Evolutionary conservation across 2,888 invertebrate species (phyloP), one percentile per base, ranked within the genome.

Genomic region (Erpobdella octoculata): DNA sequence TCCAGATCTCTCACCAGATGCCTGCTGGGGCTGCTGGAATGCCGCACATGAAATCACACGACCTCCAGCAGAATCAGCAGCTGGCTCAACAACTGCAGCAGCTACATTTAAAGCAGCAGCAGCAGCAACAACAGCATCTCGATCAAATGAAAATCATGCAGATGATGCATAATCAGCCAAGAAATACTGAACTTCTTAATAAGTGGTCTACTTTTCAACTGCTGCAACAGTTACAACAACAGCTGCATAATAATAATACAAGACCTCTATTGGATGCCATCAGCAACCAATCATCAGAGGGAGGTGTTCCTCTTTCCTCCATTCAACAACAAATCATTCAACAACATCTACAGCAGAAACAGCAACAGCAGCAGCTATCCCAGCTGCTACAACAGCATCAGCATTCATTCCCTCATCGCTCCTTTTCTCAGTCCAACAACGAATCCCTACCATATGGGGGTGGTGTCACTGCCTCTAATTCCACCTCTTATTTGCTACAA

Each of bases 11-110:
- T 28, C 15, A 53, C 21, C 53, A 53, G 53, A 53, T 25, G 8
- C 28, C 53, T 53, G 53, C 53, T 12, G 53, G n/a, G n/a, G n/a
- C n/a, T n/a, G n/a, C n/a, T n/a, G n/a, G n/a, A n/a, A n/a, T n/a
- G n/a, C n/a, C n/a, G n/a, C n/a, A n/a, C n/a, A n/a, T n/a, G n/a
- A n/a, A n/a, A n/a, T n/a, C n/a, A n/a, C n/a, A n/a, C n/a, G 66
- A 21, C 38, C 38, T 37, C 62, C 78, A 79, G 71, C 79, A 80
- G 70, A 75, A 76, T 36, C 75, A 74, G 58, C 66, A 75, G 48
- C 75, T 76, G 21, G 41, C 31, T 33, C 5, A 73, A 31, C 72
- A 75, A 62, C 71, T 76, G 61, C 68, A 69, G 61, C 46, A 73
- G 70, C 75, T 66, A 41, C 77, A 76, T n/a, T 15, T 41, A 12